Conservation (phyloP, 2,113 vertebrate genomes). For the Sapayoa aenigma region DNA sequence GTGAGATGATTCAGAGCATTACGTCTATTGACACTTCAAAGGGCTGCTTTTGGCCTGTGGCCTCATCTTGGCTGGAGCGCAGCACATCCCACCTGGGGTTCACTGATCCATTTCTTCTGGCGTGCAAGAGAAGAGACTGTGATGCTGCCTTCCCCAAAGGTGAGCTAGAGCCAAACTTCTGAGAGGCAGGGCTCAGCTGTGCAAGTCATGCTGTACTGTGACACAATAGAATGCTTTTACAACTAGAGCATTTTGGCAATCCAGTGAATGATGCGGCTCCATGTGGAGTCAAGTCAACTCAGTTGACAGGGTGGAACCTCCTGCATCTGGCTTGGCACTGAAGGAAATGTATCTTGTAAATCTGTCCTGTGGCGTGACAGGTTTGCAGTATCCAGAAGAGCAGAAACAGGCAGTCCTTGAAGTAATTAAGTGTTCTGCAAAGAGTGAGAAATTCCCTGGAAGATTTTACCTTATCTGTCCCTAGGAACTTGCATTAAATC, state of each 20-base stretch:
- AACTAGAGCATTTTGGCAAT: neutral
- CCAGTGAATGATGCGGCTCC: neutral
- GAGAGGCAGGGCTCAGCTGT: neutral
- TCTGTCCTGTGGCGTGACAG: neutral
- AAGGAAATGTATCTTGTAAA: neutral
- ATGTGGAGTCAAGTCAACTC: neutral
- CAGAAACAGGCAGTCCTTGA: constrained; percentile 16
- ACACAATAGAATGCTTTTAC: neutral
- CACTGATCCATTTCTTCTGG: neutral
- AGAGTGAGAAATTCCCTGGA: neutral
- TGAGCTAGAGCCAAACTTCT: neutral
- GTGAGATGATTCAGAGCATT: neutral
- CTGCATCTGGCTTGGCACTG: neutral
- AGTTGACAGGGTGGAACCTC: neutral
- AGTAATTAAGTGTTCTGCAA: neutral
- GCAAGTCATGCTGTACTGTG: neutral
- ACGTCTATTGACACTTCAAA: neutral
- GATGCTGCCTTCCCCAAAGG: neutral
- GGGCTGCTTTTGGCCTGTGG: constrained; percentile 19
- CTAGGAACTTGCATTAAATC: neutral
- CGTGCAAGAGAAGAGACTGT: neutral
- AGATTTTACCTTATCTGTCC: neutral
- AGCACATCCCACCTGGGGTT: neutral
- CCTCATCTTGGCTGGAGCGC: neutral
- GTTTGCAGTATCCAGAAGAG: neutral